phyloP scores from a whole-genome alignment of 2,888 invertebrate species.

The Nymphalis polychloros region DNA sequence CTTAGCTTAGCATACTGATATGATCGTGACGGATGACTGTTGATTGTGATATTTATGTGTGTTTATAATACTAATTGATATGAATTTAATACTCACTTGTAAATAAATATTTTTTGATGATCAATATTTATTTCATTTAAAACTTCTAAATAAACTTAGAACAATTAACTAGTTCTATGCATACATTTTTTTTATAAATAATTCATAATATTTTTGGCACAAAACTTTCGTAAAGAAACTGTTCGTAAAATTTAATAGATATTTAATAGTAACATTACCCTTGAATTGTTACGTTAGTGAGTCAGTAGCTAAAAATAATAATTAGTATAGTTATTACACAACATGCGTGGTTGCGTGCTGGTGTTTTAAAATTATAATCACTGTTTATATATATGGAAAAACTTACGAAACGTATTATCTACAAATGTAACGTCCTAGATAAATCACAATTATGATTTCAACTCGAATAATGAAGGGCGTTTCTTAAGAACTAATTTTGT shows the following conservation, averaged over 20 bases:
- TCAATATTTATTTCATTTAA: conserved; percentile 47
- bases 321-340: conserved; percentile 59
- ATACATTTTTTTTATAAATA: not conserved
- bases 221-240: conserved; percentile 19
- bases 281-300: conserved; percentile 62
- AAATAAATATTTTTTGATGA: conserved; percentile 79
- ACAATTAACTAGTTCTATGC: too few species aligned
- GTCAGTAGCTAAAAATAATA: conserved; percentile 60
- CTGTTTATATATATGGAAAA: conserved; percentile 52
- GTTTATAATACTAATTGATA: conserved; percentile 58
- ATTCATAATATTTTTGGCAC: conserved; percentile 9
- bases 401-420: conserved; percentile 57
- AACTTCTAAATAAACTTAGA: not conserved
- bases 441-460: conserved; percentile 50
- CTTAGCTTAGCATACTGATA: conserved; percentile 55
- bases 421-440: conserved; percentile 55
- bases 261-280: conserved; percentile 50
- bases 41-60: conserved; percentile 81
- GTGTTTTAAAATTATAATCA: conserved; percentile 65
- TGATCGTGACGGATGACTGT: conserved; percentile 71
- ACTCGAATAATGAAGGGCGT: not conserved
- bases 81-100: conserved; percentile 68
- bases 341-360: conserved; percentile 64
- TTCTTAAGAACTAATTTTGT: not conserved
- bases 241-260: conserved; percentile 34